Evolutionary conservation across 2,888 invertebrate species (phyloP).

Genomic region (Pediacus dermestoides): DNA sequence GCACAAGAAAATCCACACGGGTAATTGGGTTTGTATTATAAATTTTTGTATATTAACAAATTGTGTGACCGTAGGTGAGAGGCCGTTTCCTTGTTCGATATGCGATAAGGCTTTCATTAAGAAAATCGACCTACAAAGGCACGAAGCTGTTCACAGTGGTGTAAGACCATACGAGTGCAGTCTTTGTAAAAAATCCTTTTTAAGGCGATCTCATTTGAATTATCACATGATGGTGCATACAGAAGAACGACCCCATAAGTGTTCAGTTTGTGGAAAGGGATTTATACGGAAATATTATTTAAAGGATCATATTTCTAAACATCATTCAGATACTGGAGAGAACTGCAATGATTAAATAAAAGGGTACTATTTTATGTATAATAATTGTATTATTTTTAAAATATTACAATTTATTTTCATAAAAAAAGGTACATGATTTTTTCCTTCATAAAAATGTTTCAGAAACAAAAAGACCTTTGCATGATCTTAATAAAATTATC

Average conservation of each 20-base stretch:
- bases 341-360: too few species aligned
- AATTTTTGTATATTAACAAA: too few species aligned
- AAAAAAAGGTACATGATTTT: too few species aligned
- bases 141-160: conserved; percentile 37
- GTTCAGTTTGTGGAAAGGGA: conserved; percentile 38
- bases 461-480: too few species aligned
- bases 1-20: conserved; percentile 40
- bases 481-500: too few species aligned
- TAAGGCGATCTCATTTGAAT: conserved; percentile 35
- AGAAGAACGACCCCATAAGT: conserved; percentile 38
- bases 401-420: too few species aligned
- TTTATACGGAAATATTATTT: conserved; percentile 40
- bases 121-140: conserved; percentile 39
- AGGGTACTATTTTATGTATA: too few species aligned
- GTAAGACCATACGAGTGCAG: conserved; percentile 34
- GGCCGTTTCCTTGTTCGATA: conserved; percentile 35
- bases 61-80: too few species aligned
- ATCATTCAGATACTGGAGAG: too few species aligned
- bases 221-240: conserved; percentile 41
- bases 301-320: conserved; percentile 35
- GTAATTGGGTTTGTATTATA: too few species aligned
- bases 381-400: too few species aligned
- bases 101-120: conserved; percentile 39
- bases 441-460: too few species aligned
- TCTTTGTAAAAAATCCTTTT: conserved; percentile 37